A percentile compares a stretch with the other conserved stretches of the same genome.
These are phyloP conservation scores for zebrafish (Danio rerio) DNA, from an alignment of 2,113 vertebrate genomes.

Conservation along the genomic window DNA sequence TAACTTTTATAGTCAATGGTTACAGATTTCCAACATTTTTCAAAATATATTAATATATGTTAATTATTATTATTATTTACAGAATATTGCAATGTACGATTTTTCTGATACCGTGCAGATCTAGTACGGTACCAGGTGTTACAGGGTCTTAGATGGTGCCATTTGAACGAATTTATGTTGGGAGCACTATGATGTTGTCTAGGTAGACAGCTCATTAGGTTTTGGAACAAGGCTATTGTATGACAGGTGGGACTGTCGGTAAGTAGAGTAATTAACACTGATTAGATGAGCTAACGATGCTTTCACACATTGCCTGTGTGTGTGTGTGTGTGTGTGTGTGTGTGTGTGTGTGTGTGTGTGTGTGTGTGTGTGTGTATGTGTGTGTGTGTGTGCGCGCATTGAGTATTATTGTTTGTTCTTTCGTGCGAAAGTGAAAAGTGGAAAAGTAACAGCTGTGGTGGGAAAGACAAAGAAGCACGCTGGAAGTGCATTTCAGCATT, in stretches of 20 bases:
- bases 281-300: constrained; percentile 73
- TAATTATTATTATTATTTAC: no score
- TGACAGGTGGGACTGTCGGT: constrained; percentile 70
- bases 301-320: constrained; percentile 53
- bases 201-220: constrained; percentile 29
- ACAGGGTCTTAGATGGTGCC: not conserved
- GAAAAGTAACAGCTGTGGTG: constrained; percentile 64
- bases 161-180: not conserved
- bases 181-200: not conserved
- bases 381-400: constrained; percentile 2
- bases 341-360: constrained; percentile 23
- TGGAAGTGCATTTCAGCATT: not conserved
- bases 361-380: constrained; percentile 46
- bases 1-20: no score
- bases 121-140: no score
- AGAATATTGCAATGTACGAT: no score
- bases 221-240: constrained; percentile 24
- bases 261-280: constrained; percentile 75
- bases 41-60: no score
- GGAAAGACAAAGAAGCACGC: constrained; percentile 37
- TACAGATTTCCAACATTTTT: no score
- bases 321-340: constrained; percentile 46
- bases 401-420: constrained; percentile 21
- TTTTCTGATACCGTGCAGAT: no score
- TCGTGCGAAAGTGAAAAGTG: constrained; percentile 46